Conservation (phyloP, 2,797 vertebrate species). For the Simalia tracyae region DNA sequence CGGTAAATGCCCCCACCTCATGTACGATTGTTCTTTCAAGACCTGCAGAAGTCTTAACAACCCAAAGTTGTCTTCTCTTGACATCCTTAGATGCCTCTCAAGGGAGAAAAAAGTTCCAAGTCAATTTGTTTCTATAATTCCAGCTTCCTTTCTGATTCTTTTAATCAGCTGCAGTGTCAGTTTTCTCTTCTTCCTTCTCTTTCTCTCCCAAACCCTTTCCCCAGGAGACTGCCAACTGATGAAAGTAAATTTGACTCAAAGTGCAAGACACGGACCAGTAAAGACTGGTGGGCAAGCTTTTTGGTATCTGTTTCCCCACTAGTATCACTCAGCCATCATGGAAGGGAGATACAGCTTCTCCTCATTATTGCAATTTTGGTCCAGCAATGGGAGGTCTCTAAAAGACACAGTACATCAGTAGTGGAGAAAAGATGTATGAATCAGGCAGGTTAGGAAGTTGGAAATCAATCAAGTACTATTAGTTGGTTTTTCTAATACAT, state of each 20-base stretch:
- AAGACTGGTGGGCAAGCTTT: not conserved
- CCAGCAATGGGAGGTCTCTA: too few relatives aligned
- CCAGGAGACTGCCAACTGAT: conserved; percentile 19
- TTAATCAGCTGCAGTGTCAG: not conserved
- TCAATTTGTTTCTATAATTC: not conserved
- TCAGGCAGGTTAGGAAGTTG: too few relatives aligned
- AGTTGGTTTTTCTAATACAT: too few relatives aligned
- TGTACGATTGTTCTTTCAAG: not conserved
- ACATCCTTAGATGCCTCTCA: not conserved
- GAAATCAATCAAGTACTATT: too few relatives aligned
- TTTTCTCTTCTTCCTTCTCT: conserved; percentile 13
- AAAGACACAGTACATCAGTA: too few relatives aligned
- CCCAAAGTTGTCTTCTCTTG: not conserved
- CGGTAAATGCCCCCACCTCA: too few relatives aligned
- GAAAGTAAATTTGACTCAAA: conserved; percentile 32
- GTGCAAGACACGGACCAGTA: not conserved
- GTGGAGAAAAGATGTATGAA: too few relatives aligned
- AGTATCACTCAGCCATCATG: too few relatives aligned
- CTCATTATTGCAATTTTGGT: too few relatives aligned
- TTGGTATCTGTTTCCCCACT: too few relatives aligned
- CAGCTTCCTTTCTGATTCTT: fast-evolving
- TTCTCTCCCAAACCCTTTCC: not conserved
- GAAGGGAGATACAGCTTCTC: too few relatives aligned
- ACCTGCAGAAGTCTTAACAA: not conserved
- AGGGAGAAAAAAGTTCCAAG: conserved; percentile 16